A percentile compares a stretch with the other conserved stretches of the same genome.
These are phyloP conservation scores for Psophia crepitans DNA, from an alignment of 2,113 vertebrate genomes.

Conservation along the genomic window DNA sequence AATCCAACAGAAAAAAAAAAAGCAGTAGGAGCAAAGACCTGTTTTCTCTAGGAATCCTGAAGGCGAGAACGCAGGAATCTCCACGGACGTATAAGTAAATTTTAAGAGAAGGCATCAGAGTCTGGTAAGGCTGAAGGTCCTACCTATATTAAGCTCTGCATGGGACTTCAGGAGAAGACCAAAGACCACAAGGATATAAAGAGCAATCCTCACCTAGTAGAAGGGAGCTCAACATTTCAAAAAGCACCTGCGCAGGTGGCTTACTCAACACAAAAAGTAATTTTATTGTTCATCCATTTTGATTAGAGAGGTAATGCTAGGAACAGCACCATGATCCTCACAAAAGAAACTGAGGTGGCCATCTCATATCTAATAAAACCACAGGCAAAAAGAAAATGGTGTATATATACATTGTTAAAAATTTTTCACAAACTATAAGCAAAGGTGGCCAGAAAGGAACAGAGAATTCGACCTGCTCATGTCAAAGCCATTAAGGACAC, in stretches of 20 bases:
- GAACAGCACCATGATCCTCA: not conserved
- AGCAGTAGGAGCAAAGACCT: not conserved
- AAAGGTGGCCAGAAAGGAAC: not conserved
- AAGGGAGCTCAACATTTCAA: not conserved
- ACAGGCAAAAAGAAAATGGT: fast-evolving
- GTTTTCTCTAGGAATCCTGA: not conserved
- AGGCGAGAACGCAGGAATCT: not conserved
- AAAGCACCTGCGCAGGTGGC: not conserved
- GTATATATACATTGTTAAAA: not conserved
- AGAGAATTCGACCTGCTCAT: not conserved
- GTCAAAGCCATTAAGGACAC: not conserved
- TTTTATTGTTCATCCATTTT: not conserved
- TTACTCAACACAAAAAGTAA: not conserved
- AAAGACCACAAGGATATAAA: not conserved
- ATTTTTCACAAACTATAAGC: not conserved
- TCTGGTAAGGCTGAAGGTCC: not conserved
- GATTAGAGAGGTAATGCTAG: not conserved
- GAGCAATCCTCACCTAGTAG: fast-evolving
- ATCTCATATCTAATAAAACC: not conserved
- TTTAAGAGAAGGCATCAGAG: not conserved
- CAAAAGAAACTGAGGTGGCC: not conserved
- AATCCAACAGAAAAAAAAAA: not conserved
- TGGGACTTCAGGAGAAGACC: not conserved
- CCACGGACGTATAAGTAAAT: not conserved
- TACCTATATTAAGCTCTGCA: not conserved